Base-by-base conservation (phyloP, 2,797 vertebrate genomes). In the Macrochelys suwanniensis region DNA sequence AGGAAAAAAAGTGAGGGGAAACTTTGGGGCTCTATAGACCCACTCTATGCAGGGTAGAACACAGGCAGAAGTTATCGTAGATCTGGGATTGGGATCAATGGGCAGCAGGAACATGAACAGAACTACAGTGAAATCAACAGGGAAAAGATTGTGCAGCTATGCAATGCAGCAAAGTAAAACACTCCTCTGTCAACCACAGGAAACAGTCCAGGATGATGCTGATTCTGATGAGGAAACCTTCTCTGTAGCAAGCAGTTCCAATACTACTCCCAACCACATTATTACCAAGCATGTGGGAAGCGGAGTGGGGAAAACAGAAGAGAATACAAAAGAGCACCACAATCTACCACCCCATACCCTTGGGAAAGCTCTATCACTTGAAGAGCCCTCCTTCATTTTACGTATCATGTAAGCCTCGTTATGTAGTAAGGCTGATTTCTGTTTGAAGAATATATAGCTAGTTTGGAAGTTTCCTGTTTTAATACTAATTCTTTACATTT, bases 381-480 rank as follows among this genome's bases (percentile, higher is more conserved):
- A 96, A 85, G 91, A 93, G 95, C 94, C 89, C 94, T 94, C 91
- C 90, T 97, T 87, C 87, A 94, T 93, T 95, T 97, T 93, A 97
- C 53, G 68, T 90, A 94, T 85, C 79, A 93, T 65, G 81, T 11
- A 85, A 86, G 87, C 81, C 91, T 84, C 25, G 8, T 71, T 85
- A n/a, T n/a, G 80, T 87, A 92, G 80, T 37, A 94, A 92, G 83
- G 85, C 23, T 26, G 26, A 77, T 26, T 31, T 49, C 45, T 49
- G 23, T 77, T 28, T 31, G 47, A 28, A 28, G 26, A 77, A 49
- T 49, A 77, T 28, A 47, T 31, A 49, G 53, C 89, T 95, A 93
- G 85, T 77, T 71, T 89, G 85, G 51, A 94, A 90, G 19, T 83
- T 74, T 53, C 78, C 96, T 88, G 92, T 87, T 80, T 84, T 90